phyloP scores from a whole-genome alignment of 2,888 invertebrate species.

The Machimus atricapillus region DNA sequence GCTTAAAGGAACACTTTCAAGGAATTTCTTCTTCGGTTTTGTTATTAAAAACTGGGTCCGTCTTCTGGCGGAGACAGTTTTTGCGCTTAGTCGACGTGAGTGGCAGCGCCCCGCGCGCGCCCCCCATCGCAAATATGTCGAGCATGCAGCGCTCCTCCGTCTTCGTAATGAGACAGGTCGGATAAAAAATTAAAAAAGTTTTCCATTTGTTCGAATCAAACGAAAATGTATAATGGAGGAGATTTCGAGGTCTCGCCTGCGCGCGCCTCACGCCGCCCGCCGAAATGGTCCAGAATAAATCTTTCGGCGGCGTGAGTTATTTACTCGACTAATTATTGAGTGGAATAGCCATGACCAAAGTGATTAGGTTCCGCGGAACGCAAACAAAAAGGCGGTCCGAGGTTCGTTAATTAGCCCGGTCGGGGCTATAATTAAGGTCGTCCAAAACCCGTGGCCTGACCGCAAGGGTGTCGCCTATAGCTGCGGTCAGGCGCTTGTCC shows the following conservation, averaged over 20 bases:
- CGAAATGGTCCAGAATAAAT: background rate
- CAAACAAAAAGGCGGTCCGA: conserved; percentile 1
- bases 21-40: background rate
- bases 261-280: background rate
- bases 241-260: background rate
- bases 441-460: background rate
- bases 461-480: background rate
- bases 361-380: conserved; percentile 14
- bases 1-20: background rate
- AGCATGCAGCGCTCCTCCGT: background rate
- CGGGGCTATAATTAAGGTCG: conserved; percentile 9
- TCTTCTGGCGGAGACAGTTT: background rate
- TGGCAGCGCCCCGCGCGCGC: background rate
- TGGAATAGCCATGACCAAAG: conserved; percentile 8
- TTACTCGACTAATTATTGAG: conserved; percentile 19
- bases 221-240: background rate
- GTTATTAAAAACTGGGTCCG: background rate
- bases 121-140: background rate
- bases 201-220: background rate
- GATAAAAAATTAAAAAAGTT: background rate
- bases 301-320: background rate
- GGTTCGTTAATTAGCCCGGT: background rate
- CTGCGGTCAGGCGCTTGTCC: background rate
- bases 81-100: background rate
- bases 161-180: background rate